A percentile compares a stretch with the other conserved stretches of the same genome.
Evolutionary conservation across 2,113 vertebrate species (phyloP).

Genomic region (Poeciliopsis turrubarensis): DNA sequence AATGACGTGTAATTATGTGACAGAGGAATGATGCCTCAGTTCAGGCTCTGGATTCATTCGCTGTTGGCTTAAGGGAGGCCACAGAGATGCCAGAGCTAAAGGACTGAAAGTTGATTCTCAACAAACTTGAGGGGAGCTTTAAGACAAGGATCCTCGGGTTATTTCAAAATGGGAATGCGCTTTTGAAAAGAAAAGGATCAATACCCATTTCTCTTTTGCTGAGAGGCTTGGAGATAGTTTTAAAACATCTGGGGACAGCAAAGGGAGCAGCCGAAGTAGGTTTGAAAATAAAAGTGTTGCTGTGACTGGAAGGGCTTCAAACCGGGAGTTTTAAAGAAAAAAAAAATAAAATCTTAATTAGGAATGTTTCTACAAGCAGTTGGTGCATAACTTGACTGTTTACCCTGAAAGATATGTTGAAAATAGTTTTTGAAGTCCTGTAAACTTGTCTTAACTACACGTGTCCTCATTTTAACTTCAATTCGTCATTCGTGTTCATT

Average conservation of each 20-base stretch:
- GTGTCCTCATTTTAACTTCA: neutral
- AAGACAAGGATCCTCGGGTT: slow-evolving; percentile 1
- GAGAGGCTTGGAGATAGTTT: slow-evolving; percentile 5
- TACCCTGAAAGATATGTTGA: neutral
- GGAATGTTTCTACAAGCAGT: neutral
- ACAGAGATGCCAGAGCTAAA: neutral
- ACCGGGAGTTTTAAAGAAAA: too few relatives aligned
- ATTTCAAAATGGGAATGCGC: slow-evolving; percentile 5
- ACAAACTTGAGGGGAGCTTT: neutral
- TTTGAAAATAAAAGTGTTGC: neutral
- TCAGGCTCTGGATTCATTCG: neutral
- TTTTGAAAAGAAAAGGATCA: slow-evolving; percentile 21
- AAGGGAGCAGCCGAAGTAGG: neutral
- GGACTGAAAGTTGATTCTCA: neutral
- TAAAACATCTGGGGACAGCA: neutral
- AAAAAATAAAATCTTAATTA: neutral
- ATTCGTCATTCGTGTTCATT: neutral
- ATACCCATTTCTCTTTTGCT: slow-evolving; percentile 25
- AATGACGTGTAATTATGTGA: neutral
- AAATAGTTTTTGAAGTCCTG: too few relatives aligned
- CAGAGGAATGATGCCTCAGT: neutral
- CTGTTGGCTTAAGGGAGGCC: neutral
- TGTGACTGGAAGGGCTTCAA: neutral
- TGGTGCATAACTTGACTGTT: neutral
- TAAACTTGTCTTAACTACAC: neutral